Evolutionary conservation across 2,888 invertebrate species (phyloP), one percentile per base, ranked within the genome.

Genomic region (Erynnis tages): DNA sequence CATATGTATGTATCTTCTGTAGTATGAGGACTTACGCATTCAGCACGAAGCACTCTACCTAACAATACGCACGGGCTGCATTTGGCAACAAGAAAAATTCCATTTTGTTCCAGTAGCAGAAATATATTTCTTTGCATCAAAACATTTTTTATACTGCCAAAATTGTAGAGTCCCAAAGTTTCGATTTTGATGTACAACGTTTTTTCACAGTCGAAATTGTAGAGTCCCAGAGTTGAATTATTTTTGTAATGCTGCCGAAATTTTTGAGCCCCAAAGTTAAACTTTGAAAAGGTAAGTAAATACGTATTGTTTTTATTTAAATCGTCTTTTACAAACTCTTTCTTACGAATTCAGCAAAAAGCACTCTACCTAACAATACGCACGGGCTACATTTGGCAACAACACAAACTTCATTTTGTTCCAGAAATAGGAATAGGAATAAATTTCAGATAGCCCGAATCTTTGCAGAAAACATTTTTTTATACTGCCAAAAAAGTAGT

Each of bases 291-390:
- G n/a, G n/a, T n/a, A n/a, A n/a, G n/a, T n/a, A n/a, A n/a, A n/a
- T n/a, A n/a, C n/a, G n/a, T n/a, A n/a, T n/a, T n/a, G n/a, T n/a
- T n/a, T n/a, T n/a, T n/a, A n/a, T n/a, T n/a, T n/a, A n/a, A n/a
- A n/a, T n/a, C n/a, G n/a, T n/a, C n/a, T n/a, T n/a, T n/a, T n/a
- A n/a, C n/a, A n/a, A n/a, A n/a, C n/a, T n/a, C n/a, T n/a, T n/a
- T n/a, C 21, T 44, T 21, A 30, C 40, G 11, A 34, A 49, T 49
- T 49, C 49, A 41, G 49, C 49, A 41, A 49, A 41, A 41, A 11
- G n/a, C 45, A 40, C 37, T 49, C 37, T 10, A 41, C 32, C 40
- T 38, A 30, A 21, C 48, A 29, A 19, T 21, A 48, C 30, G 29
- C 19, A 27, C 30, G 29, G 27, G 5, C 40, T 48, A 23, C 37